Conservation (phyloP, 1,140 invertebrate genomes). For the Drosophila funebris region DNA sequence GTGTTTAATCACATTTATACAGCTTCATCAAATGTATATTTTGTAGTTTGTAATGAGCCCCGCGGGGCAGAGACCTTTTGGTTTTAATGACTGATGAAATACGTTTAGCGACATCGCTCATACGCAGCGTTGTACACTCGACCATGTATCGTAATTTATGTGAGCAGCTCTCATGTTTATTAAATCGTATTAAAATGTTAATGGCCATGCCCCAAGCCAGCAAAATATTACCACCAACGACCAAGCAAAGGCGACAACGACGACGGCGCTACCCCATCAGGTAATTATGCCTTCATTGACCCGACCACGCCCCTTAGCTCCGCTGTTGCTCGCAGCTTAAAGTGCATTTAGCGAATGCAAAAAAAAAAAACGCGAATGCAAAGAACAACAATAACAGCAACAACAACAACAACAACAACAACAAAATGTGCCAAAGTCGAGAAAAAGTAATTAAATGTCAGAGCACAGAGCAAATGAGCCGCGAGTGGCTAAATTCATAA, state of each 20-base stretch:
- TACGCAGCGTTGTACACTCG: slow-evolving; percentile 54
- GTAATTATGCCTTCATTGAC: slow-evolving; percentile 76
- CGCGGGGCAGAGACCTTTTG: not conserved
- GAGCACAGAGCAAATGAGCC: slow-evolving; percentile 48
- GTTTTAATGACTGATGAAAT: slow-evolving; percentile 62
- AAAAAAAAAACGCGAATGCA: slow-evolving; percentile 59
- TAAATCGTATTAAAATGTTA: slow-evolving; percentile 79
- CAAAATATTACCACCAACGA: slow-evolving; percentile 62
- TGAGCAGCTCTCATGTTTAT: slow-evolving; percentile 56
- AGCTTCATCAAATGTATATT: too few relatives aligned
- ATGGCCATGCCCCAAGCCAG: slow-evolving; percentile 59
- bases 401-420: not conserved
- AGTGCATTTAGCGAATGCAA: slow-evolving; percentile 73
- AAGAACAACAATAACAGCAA: not conserved
- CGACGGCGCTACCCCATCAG: slow-evolving; percentile 15
- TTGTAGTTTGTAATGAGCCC: not conserved
- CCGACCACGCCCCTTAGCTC: slow-evolving; percentile 41
- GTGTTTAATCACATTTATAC: too few relatives aligned
- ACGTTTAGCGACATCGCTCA: slow-evolving; percentile 47
- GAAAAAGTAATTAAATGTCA: slow-evolving; percentile 70
- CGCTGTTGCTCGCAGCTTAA: slow-evolving; percentile 42
- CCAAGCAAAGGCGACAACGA: not conserved
- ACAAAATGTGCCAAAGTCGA: slow-evolving; percentile 51
- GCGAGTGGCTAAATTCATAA: slow-evolving; percentile 44
- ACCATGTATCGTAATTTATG: slow-evolving; percentile 58